Percentiles rank a stretch among this genome's conserved stretches.
Evolutionary conservation across 1,140 invertebrate genomes (phyloP).

Genomic region (Frieseomelitta varia): DNA sequence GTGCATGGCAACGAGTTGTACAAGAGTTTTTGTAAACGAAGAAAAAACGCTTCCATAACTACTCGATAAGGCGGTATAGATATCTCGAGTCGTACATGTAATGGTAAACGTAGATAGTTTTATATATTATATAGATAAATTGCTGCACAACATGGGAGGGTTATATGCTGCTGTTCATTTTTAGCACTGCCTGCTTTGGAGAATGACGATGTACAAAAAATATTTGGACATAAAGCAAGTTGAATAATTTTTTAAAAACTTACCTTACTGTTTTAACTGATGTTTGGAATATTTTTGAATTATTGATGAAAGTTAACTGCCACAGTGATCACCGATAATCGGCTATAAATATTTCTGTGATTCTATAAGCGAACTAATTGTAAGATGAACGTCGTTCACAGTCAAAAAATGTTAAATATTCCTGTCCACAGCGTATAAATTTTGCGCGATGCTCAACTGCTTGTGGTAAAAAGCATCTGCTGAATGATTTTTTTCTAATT

Average conservation of each 20-base stretch:
- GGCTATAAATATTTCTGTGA: too few relatives aligned
- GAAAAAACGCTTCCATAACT: constrained; percentile 55
- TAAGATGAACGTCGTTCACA: too few relatives aligned
- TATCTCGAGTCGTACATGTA: constrained; percentile 65
- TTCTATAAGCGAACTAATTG: too few relatives aligned
- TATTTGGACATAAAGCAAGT: constrained; percentile 1
- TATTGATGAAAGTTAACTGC: too few relatives aligned
- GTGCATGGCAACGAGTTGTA: too few relatives aligned
- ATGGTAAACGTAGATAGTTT: constrained; percentile 55
- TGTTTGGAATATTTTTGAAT: too few relatives aligned
- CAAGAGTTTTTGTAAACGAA: neutral
- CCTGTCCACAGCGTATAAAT: too few relatives aligned
- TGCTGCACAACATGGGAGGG: constrained; percentile 49
- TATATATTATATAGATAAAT: constrained; percentile 70
- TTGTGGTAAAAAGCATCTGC: neutral
- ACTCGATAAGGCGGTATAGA: constrained; percentile 74
- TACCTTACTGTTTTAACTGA: too few relatives aligned
- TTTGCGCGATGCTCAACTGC: too few relatives aligned
- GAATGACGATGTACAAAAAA: constrained; percentile 17
- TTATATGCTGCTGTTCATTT: constrained; percentile 42
- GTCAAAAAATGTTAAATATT: too few relatives aligned
- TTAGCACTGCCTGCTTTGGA: constrained; percentile 34
- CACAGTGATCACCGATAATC: too few relatives aligned
- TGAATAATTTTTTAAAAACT: too few relatives aligned
- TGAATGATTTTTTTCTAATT: neutral